Evolutionary conservation across 2,888 invertebrate species (phyloP).

Genomic region (Tuberolachnus salignus): DNA sequence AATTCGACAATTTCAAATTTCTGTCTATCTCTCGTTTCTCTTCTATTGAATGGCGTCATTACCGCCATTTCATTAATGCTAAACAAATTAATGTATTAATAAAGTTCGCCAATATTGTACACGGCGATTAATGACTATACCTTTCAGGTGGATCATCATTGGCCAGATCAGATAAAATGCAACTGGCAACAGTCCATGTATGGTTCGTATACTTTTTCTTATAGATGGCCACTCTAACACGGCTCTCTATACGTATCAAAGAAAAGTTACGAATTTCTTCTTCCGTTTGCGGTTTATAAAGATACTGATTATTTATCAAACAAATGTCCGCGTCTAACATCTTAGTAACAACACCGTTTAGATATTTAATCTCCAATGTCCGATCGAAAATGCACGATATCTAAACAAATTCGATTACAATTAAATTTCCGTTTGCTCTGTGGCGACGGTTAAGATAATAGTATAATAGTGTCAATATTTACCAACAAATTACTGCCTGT

Average conservation of each 20-base stretch:
- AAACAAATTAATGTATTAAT: too few species aligned
- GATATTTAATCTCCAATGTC: constrained; percentile 26
- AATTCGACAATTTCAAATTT: too few species aligned
- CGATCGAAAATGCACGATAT: constrained; percentile 37
- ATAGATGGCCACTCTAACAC: constrained; percentile 29
- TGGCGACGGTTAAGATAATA: too few species aligned
- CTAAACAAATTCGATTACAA: constrained; percentile 1
- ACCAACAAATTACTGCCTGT: constrained; percentile 42
- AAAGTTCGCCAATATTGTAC: neutral
- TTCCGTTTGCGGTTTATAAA: constrained; percentile 40
- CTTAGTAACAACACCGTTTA: constrained; percentile 30
- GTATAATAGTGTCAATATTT: neutral
- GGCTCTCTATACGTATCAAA: constrained; percentile 2
- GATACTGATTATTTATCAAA: constrained; percentile 18
- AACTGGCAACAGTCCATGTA: constrained; percentile 41
- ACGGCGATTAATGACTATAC: neutral
- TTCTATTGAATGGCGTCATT: too few species aligned
- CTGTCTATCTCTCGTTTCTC: too few species aligned
- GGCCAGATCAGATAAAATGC: neutral
- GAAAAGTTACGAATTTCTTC: constrained; percentile 47
- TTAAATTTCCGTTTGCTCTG: too few species aligned
- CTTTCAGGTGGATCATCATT: neutral
- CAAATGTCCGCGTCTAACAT: constrained; percentile 40
- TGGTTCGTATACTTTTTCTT: constrained; percentile 16
- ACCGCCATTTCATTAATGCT: too few species aligned